Percentiles rank a stretch among this genome's conserved stretches.
These are phyloP conservation scores for Lepilemur ruficaudatus DNA, from an alignment of 2,797 vertebrate species.

Conservation along the genomic window DNA sequence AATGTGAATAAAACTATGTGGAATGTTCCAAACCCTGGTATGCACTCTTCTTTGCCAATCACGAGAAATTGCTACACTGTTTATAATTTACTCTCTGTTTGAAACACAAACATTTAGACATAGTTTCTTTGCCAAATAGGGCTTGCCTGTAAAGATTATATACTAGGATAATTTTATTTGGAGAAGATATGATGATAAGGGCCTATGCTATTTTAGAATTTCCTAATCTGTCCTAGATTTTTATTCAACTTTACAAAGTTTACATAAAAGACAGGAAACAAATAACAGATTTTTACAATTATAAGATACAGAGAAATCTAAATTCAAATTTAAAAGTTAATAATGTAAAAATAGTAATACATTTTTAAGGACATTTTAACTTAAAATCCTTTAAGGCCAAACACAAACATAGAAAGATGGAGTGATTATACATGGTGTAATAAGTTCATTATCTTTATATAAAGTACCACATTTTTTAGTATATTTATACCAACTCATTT, in stretches of 20 bases:
- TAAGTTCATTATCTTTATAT: neutral
- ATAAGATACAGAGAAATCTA: neutral
- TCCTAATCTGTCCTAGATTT: neutral
- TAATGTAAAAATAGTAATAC: neutral
- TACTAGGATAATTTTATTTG: slow-evolving; percentile 26
- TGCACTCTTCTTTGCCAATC: slow-evolving; percentile 10
- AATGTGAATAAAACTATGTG: slow-evolving; percentile 32
- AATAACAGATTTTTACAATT: neutral
- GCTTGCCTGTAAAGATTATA: neutral
- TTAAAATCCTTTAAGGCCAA: neutral
- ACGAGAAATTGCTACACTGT: neutral
- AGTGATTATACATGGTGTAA: neutral
- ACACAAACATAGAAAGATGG: neutral
- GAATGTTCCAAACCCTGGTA: neutral
- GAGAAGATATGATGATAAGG: slow-evolving; percentile 16
- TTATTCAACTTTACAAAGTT: slow-evolving; percentile 35
- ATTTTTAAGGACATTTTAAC: slow-evolving; percentile 33
- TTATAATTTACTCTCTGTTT: slow-evolving; percentile 58
- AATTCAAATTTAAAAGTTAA: slow-evolving; percentile 15
- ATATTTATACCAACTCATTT: neutral
- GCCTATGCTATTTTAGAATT: neutral
- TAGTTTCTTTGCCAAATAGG: slow-evolving; percentile 15
- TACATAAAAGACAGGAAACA: slow-evolving; percentile 28
- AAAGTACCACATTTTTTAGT: too few species aligned
- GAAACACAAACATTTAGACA: neutral